Evolutionary conservation across 2,797 vertebrate genomes (phyloP), one percentile per base, ranked within the genome.

Genomic region (Acanthurus tractus): DNA sequence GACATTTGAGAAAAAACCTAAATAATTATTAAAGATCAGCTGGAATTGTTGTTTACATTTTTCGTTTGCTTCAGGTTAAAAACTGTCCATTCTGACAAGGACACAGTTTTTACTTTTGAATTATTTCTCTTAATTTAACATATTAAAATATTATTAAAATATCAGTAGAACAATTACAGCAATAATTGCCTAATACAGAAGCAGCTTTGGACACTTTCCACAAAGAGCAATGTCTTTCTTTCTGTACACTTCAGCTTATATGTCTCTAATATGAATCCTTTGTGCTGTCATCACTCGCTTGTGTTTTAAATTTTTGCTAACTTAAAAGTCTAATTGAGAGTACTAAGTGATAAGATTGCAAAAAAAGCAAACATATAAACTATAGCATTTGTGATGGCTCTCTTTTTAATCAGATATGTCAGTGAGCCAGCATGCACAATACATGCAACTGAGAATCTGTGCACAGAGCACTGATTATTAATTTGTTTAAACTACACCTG

Each of bases 51-150:
- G 1, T 4, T 52, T 56, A 2, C 36, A 9, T 40, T 20, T 58
- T 2, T 71, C 25, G 13, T 54, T 54, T 18, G 48, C 25, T 54
- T 40, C 12, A 34, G 11, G 7, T 34, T 44, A 14, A 29, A 56
- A 73, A 42, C 8, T 22, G 18, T 61, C 11, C 22, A 17, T 59
- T 58, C 6, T 12, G 34, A 34, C 34, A 15, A 15, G 38, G 46
- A 18, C 34, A 56, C 11, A 9, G 4, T 54, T 62, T 18, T 22
- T 42, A 54, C 56, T 56, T 17, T 36, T 52, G n/a, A n/a, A 23
- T 58, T 59, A 3, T 48, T 61, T 11, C 49, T 62, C 29, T 36
- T 45, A 14, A 62, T n/a, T n/a, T n/a, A n/a, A n/a, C n/a, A n/a
- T n/a, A n/a, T n/a, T n/a, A n/a, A n/a, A n/a, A n/a, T n/a, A n/a